A percentile compares a stretch with the other conserved stretches of the same genome.
phyloP scores from a whole-genome alignment of 2,113 vertebrate genomes.

The Pseudorhombus dupliciocellatus region DNA sequence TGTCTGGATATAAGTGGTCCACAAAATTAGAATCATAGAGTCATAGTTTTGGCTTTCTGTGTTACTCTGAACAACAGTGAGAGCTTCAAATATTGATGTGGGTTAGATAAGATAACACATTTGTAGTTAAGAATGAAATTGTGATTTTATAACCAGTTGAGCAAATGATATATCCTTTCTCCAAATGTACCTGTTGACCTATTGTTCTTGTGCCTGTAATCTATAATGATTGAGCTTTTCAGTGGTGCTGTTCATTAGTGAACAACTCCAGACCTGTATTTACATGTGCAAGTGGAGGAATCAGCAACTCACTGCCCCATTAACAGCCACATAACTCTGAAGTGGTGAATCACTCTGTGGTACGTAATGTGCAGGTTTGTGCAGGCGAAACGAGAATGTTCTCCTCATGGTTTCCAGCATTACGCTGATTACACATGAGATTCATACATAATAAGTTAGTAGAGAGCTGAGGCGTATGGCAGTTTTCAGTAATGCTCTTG shows the following conservation, averaged over 20 bases:
- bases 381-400: not conserved
- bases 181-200: not conserved
- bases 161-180: no score
- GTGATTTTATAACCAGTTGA: no score
- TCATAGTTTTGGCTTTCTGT: not conserved
- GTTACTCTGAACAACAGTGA: not conserved
- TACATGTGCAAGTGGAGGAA: not conserved
- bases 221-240: not conserved
- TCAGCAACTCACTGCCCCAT: not conserved
- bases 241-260: not conserved
- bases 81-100: not conserved
- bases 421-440: not conserved
- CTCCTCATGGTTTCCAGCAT: not conserved
- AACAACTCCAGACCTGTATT: not conserved
- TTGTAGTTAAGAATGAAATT: not conserved
- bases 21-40: not conserved
- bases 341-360: not conserved
- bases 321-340: not conserved
- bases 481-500: no score
- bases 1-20: not conserved
- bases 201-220: not conserved
- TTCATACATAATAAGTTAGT: no score
- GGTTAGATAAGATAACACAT: not conserved
- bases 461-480: no score
- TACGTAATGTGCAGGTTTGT: not conserved